Percentiles rank a stretch among this genome's conserved stretches.
Evolutionary conservation across 2,888 invertebrate genomes (phyloP).

Genomic region (Drosophila maculinotata): DNA sequence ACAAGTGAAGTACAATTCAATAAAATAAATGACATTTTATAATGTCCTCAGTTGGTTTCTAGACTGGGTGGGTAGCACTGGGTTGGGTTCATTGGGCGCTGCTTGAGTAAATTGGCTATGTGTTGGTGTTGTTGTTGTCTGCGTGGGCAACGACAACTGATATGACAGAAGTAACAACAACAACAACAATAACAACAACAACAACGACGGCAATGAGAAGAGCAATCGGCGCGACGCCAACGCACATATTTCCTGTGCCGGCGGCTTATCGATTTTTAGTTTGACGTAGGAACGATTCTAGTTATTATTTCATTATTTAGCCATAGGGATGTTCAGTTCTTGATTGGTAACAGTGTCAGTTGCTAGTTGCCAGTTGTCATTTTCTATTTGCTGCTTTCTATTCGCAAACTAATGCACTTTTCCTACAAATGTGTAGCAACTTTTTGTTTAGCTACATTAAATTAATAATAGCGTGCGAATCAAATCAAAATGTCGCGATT

Average conservation of each 20-base stretch:
- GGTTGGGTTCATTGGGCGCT: slow-evolving; percentile 33
- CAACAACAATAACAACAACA: slow-evolving; percentile 7
- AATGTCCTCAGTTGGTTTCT: slow-evolving; percentile 17
- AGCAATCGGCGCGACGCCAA: slow-evolving; percentile 44
- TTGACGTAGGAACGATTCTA: slow-evolving; percentile 51
- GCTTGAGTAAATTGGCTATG: slow-evolving; percentile 18
- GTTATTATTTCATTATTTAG: slow-evolving; percentile 40
- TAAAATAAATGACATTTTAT: slow-evolving; percentile 38
- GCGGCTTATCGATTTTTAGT: slow-evolving; percentile 60
- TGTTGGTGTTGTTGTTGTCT: slow-evolving; percentile 10
- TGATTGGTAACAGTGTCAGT: not conserved
- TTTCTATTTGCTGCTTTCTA: too few relatives aligned
- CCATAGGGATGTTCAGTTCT: slow-evolving; percentile 29
- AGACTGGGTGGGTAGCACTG: slow-evolving; percentile 12
- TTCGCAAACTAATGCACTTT: too few relatives aligned
- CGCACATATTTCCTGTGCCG: slow-evolving; percentile 52
- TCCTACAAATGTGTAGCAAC: too few relatives aligned
- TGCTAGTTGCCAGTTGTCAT: too few relatives aligned
- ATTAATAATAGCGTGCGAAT: too few relatives aligned
- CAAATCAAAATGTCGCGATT: too few relatives aligned
- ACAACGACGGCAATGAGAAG: slow-evolving; percentile 22
- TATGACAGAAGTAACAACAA: slow-evolving; percentile 25
- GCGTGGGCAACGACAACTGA: slow-evolving; percentile 52
- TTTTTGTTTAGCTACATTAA: too few relatives aligned
- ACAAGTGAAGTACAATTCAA: slow-evolving; percentile 54